Evolutionary conservation across 2,797 vertebrate genomes (phyloP).

Genomic region (Pogonophryne albipinna): DNA sequence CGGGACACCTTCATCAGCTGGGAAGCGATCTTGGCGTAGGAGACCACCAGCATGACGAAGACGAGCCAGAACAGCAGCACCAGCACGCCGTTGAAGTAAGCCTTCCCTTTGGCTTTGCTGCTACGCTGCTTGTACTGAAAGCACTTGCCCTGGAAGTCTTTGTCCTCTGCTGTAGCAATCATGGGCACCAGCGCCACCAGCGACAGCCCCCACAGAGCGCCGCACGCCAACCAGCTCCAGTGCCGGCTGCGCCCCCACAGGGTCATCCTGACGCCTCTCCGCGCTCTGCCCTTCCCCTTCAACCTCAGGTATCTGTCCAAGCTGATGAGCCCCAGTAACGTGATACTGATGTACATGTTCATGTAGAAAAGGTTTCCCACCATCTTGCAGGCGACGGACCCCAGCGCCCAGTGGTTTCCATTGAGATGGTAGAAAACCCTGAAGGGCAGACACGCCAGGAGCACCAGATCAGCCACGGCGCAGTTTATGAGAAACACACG

Average conservation of each 20-base stretch:
- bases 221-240: constrained; percentile 80
- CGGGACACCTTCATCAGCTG: constrained; percentile 86
- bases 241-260: constrained; percentile 69
- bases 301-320: constrained; percentile 87
- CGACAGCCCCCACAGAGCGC: constrained; percentile 63
- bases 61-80: constrained; percentile 92
- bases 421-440: constrained; percentile 89
- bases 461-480: constrained; percentile 91
- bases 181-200: constrained; percentile 50
- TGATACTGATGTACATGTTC: constrained; percentile 91
- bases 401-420: constrained; percentile 86
- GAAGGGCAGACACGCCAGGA: constrained; percentile 93
- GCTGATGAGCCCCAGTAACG: constrained; percentile 88
- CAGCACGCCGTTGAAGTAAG: constrained; percentile 85
- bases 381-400: constrained; percentile 85
- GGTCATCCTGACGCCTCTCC: constrained; percentile 51
- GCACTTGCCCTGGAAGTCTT: constrained; percentile 67
- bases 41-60: constrained; percentile 88
- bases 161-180: constrained; percentile 56
- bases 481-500: constrained; percentile 94
- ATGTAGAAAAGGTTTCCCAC: constrained; percentile 91
- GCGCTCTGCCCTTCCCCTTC: constrained; percentile 75
- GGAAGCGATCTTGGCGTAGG: constrained; percentile 90
- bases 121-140: constrained; percentile 89
- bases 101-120: constrained; percentile 80